Base-by-base conservation (phyloP, 1,140 invertebrate species). In the Anastatus disparis region DNA sequence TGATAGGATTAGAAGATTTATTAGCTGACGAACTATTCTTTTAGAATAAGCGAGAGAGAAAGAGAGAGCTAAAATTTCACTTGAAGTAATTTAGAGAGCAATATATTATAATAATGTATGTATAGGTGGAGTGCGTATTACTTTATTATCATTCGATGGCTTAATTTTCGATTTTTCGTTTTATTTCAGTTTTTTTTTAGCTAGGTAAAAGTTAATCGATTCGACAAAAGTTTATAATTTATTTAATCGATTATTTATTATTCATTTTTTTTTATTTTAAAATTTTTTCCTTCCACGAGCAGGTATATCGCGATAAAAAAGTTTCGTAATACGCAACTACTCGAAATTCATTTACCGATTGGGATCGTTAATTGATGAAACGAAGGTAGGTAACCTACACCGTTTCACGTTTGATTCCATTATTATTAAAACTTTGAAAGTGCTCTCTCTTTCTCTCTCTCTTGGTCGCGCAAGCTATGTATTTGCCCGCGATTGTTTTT, bases 351-450 rank as follows among this genome's bases (percentile, higher is more conserved):
- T 48, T 70, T 70, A 70, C 24, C 68, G 59, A 71, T 71, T 56
- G 69, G n/a, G n/a, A 65, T 71, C 52, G 61, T 20, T 71, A 70
- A 70, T 70, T 70, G 52, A 26, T 40, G 31, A 35, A 55, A 56
- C 68, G 26, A 44, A 59, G 40, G 22, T n/a, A n/a, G n/a, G n/a
- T n/a, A n/a, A n/a, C n/a, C n/a, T n/a, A n/a, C n/a, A n/a, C 46
- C 27, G 58, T 44, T 53, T 44, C 69, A 6, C 61, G 20, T 24
- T 48, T 71, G 40, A 71, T 71, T 71, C 31, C 29, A 65, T 71
- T 71, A 71, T 58, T 65, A 65, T 71, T 71, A 71, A 64, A 71
- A 71, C 52, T 71, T 71, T 29, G 0, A 65, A 63, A 65, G 61
- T 64, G 52, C 61, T 53, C 44, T 8, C 27, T 52, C 53, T 35